phyloP scores from a whole-genome alignment of 2,797 vertebrate species.

The Scyliorhinus canicula region DNA sequence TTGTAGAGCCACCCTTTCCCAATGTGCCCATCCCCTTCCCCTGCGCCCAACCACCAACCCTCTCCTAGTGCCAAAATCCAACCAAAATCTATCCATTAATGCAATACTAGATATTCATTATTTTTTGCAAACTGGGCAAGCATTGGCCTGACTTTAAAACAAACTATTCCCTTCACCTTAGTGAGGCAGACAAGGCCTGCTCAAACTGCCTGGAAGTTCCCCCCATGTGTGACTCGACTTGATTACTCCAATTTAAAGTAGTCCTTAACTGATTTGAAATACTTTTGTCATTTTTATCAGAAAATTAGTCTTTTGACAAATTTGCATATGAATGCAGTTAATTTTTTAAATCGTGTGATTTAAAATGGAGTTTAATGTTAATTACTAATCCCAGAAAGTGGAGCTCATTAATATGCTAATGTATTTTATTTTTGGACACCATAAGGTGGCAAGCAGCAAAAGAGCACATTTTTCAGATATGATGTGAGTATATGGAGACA shows the following conservation, averaged over 20 bases:
- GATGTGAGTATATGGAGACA: constrained; percentile 34
- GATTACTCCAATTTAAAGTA: constrained; percentile 30
- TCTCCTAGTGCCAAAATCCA: not conserved
- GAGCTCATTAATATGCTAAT: constrained; percentile 38
- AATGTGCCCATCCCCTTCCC: too few relatives aligned
- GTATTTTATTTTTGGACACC: constrained; percentile 36
- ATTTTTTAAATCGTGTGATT: constrained; percentile 28
- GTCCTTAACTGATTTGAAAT: not conserved
- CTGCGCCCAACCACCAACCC: too few relatives aligned
- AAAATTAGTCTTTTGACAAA: constrained; percentile 32
- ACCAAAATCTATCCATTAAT: not conserved
- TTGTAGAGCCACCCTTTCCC: not conserved
- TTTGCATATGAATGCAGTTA: constrained; percentile 33
- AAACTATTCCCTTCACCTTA: not conserved
- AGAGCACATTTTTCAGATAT: constrained; percentile 32
- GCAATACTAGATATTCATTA: not conserved
- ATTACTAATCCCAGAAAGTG: constrained; percentile 36
- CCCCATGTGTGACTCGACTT: not conserved
- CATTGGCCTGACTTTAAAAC: not conserved
- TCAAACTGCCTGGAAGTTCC: not conserved
- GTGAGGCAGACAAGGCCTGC: not conserved
- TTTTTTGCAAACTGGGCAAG: not conserved
- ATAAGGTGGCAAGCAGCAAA: constrained; percentile 35
- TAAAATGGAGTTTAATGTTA: constrained; percentile 38
- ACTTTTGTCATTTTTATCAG: constrained; percentile 30